These are phyloP conservation scores for Halictus rubicundus DNA, from an alignment of 1,140 invertebrate species.

Conservation along the genomic window DNA sequence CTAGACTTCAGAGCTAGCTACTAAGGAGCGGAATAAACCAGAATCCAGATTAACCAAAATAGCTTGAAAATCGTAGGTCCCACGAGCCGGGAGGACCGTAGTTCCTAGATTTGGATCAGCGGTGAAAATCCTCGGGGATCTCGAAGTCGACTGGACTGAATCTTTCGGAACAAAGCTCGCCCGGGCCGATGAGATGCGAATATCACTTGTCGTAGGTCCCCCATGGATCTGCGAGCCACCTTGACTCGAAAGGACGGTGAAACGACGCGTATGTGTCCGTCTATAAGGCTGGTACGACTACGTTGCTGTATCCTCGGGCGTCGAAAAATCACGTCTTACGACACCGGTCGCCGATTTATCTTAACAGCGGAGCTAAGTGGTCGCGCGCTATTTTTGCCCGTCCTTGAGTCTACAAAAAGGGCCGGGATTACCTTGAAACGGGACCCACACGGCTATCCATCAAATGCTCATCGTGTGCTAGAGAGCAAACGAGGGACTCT, in stretches of 20 bases:
- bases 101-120: too few relatives aligned
- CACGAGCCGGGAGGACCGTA: too few relatives aligned
- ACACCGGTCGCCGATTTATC: constrained; percentile 20
- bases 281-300: background rate
- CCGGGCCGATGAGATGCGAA: background rate
- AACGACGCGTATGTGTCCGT: too few relatives aligned
- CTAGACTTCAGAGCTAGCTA: too few relatives aligned
- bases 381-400: constrained; percentile 32
- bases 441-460: constrained; percentile 27
- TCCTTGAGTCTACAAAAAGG: constrained; percentile 40
- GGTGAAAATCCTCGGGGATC: too few relatives aligned
- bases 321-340: constrained; percentile 31
- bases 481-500: background rate
- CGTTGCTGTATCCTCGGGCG: constrained; percentile 6
- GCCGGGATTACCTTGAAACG: constrained; percentile 31
- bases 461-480: constrained; percentile 6
- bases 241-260: constrained; percentile 19
- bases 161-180: too few relatives aligned
- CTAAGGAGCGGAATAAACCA: too few relatives aligned
- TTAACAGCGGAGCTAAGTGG: constrained; percentile 17
- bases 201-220: constrained; percentile 47
- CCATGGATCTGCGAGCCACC: constrained; percentile 11
- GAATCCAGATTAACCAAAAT: too few relatives aligned
- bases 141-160: too few relatives aligned
- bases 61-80: too few relatives aligned